Evolutionary conservation across 2,113 vertebrate species (phyloP).

Genomic region (Xyliphius kryptos): DNA sequence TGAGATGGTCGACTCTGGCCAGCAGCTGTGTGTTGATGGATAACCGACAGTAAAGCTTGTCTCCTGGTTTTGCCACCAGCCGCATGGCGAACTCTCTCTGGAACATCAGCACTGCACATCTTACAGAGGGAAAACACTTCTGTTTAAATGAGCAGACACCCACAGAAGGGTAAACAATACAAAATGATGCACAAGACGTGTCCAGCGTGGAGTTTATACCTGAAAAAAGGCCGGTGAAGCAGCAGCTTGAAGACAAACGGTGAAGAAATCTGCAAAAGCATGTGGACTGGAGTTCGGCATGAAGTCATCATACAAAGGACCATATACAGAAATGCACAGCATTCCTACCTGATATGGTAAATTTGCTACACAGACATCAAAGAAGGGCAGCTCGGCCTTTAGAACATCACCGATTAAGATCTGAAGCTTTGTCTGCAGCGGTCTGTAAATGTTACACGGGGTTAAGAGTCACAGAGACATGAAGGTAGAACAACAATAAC

Average conservation of each 20-base stretch:
- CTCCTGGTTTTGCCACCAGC: conserved; percentile 87
- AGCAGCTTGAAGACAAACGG: conserved; percentile 96
- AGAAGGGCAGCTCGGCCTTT: conserved; percentile 90
- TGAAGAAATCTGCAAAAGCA: conserved; percentile 82
- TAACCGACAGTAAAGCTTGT: conserved; percentile 89
- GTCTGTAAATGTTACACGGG: conserved; percentile 45
- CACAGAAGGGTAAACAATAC: too few relatives aligned
- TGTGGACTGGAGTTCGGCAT: conserved; percentile 1
- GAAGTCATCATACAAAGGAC: neutral
- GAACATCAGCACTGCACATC: conserved; percentile 98
- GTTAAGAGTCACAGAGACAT: too few relatives aligned
- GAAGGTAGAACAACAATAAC: too few relatives aligned
- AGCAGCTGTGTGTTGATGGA: conserved; percentile 94
- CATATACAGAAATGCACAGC: neutral
- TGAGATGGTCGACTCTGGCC: conserved; percentile 92
- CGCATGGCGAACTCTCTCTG: conserved; percentile 96
- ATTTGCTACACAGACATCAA: conserved; percentile 94
- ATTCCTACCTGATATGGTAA: conserved; percentile 94
- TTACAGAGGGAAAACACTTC: conserved; percentile 43
- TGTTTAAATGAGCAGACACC: too few relatives aligned
- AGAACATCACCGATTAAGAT: conserved; percentile 88
- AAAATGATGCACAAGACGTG: too few relatives aligned
- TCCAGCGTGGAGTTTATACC: conserved; percentile 75
- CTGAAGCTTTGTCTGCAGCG: conserved; percentile 84
- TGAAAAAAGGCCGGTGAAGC: conserved; percentile 94